Percentiles rank a stretch among this genome's conserved stretches.
These are phyloP conservation scores for Eleginops maclovinus DNA, from an alignment of 2,113 vertebrate species.

Conservation along the genomic window DNA sequence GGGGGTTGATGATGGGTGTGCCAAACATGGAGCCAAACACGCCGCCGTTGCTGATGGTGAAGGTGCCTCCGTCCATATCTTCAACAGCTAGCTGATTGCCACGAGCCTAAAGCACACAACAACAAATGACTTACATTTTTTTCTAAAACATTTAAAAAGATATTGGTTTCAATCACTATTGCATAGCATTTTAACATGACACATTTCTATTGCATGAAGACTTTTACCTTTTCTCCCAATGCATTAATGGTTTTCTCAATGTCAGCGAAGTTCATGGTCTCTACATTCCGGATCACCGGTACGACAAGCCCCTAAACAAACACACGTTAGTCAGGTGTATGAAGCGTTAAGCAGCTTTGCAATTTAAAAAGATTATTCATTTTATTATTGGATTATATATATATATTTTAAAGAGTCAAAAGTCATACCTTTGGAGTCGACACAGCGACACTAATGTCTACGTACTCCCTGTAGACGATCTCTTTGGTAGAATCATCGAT, in stretches of 20 bases:
- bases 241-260: constrained; percentile 92
- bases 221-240: constrained; percentile 93
- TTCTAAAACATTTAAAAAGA: background rate
- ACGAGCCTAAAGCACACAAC: constrained; percentile 84
- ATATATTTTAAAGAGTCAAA: background rate
- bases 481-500: constrained; percentile 96
- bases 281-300: constrained; percentile 93
- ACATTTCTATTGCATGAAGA: background rate
- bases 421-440: constrained; percentile 91
- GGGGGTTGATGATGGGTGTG: constrained; percentile 96
- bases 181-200: background rate
- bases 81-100: constrained; percentile 95
- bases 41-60: constrained; percentile 96
- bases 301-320: constrained; percentile 91
- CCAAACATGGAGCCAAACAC: constrained; percentile 96
- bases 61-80: constrained; percentile 97
- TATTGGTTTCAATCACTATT: background rate
- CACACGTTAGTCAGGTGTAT: background rate
- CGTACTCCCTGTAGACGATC: constrained; percentile 95
- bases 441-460: constrained; percentile 96
- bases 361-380: background rate
- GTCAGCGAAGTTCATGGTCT: constrained; percentile 93
- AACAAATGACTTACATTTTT: background rate
- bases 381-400: too few species aligned
- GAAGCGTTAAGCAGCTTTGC: background rate